Evolutionary conservation across 2,888 invertebrate genomes (phyloP).

Genomic region (Papilio elwesi): DNA sequence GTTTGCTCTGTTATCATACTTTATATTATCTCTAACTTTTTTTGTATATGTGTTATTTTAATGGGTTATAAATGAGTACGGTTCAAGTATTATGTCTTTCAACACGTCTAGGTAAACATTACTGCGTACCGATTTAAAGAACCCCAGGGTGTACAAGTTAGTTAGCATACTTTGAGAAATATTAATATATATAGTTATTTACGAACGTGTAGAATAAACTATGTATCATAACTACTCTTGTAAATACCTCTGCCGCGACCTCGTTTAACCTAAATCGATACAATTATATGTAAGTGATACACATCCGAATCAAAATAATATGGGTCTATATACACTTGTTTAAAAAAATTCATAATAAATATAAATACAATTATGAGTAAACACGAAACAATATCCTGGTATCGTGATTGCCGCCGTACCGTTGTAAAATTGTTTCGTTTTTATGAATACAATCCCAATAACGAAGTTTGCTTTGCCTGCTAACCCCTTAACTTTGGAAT

Average conservation of each 20-base stretch:
- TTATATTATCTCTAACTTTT: conserved; percentile 11
- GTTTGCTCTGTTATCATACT: background rate
- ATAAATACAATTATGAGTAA: background rate
- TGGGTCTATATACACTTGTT: too few species aligned
- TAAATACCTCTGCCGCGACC: too few species aligned
- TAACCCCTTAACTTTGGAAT: background rate
- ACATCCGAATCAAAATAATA: too few species aligned
- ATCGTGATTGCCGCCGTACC: background rate
- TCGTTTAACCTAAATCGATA: too few species aligned
- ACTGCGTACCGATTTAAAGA: background rate
- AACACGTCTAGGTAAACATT: background rate
- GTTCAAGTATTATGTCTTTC: background rate
- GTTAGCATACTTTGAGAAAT: background rate
- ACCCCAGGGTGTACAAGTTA: background rate
- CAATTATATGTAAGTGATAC: too few species aligned
- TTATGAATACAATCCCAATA: background rate
- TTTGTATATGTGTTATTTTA: background rate
- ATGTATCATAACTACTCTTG: too few species aligned
- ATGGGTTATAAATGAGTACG: background rate
- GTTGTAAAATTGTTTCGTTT: background rate
- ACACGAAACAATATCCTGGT: background rate
- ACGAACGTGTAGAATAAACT: too few species aligned
- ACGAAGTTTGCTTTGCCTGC: background rate
- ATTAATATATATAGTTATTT: background rate
- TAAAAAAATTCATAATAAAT: too few species aligned